Percentiles rank a stretch among this genome's conserved stretches.
These are phyloP conservation scores for Platerodrilus igneus DNA, from an alignment of 2,888 invertebrate species.

Conservation along the genomic window DNA sequence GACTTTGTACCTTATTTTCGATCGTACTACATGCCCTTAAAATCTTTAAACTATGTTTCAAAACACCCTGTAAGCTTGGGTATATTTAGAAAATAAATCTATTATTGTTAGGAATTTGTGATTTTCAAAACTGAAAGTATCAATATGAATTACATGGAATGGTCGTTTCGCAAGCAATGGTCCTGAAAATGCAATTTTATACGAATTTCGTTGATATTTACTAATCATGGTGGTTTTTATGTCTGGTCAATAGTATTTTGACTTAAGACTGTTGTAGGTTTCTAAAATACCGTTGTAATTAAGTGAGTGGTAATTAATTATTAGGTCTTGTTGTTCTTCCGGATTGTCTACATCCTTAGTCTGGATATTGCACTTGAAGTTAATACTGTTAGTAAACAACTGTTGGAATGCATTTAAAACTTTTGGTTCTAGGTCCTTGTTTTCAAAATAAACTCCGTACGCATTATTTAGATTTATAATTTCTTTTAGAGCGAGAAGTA, in stretches of 20 bases:
- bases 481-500: constrained; percentile 4
- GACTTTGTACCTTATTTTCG: no score
- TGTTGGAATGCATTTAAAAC: background rate
- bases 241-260: constrained; percentile 1
- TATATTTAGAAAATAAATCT: no score
- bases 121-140: constrained; percentile 3
- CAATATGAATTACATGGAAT: background rate
- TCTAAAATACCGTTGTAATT: constrained; percentile 4
- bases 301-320: background rate
- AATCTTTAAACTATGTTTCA: no score
- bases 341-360: background rate
- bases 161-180: background rate
- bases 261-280: constrained; percentile 7
- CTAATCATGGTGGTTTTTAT: constrained; percentile 1
- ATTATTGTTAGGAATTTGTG: constrained; percentile 4
- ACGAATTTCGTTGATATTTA: background rate
- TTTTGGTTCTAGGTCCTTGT: background rate
- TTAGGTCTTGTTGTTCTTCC: background rate
- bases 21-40: no score
- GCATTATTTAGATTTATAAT: constrained; percentile 6
- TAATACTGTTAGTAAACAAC: constrained; percentile 1
- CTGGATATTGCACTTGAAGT: constrained; percentile 2
- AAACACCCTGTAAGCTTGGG: no score
- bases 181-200: background rate
- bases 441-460: constrained; percentile 9